Evolutionary conservation across 2,113 vertebrate species (phyloP).

Genomic region (Varanus salvator): DNA sequence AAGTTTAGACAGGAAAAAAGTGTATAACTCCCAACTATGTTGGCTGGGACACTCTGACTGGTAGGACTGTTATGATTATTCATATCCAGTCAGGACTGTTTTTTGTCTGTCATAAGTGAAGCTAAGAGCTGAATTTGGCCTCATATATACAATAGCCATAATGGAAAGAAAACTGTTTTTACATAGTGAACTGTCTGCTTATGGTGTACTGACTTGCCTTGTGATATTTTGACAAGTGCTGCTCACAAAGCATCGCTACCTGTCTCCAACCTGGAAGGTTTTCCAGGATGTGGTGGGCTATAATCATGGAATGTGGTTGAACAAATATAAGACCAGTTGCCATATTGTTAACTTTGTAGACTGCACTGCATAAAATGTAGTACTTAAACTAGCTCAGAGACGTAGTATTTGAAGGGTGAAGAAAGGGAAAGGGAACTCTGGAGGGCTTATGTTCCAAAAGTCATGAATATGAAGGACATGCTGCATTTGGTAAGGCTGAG

Average conservation of each 20-base stretch:
- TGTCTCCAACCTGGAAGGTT: slow-evolving; percentile 6
- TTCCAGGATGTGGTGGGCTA: slow-evolving; percentile 9
- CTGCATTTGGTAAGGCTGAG: not conserved
- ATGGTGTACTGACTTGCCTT: not conserved
- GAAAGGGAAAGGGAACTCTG: not conserved
- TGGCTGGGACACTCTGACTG: no score
- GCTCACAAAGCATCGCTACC: slow-evolving; percentile 1
- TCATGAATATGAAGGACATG: not conserved
- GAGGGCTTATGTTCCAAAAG: not conserved
- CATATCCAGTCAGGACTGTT: no score
- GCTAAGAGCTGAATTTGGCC: not conserved
- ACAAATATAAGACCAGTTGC: not conserved
- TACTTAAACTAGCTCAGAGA: not conserved
- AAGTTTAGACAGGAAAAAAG: no score
- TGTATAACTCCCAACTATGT: no score
- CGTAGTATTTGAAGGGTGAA: not conserved
- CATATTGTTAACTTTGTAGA: not conserved
- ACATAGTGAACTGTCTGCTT: not conserved
- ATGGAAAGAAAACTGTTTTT: not conserved
- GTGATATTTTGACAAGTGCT: not conserved
- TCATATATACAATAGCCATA: not conserved
- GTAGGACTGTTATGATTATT: no score
- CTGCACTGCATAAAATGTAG: not conserved
- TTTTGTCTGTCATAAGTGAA: not conserved
- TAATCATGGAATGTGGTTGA: slow-evolving; percentile 7